Evolutionary conservation across 2,888 invertebrate genomes (phyloP), one percentile per base, ranked within the genome.

Genomic region (Criorhina ranunculi): DNA sequence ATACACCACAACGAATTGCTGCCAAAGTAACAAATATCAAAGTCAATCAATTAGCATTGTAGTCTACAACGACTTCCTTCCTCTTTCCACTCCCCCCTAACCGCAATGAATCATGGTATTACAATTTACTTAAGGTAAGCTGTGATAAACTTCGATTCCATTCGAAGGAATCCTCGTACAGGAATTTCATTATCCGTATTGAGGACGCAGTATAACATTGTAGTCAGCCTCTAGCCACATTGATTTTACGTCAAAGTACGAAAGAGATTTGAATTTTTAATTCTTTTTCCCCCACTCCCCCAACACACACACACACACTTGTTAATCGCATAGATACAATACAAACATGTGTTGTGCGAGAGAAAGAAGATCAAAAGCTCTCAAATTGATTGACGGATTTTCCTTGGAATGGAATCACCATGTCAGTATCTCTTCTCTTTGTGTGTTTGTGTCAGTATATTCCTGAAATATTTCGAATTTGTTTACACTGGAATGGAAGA

Each of bases 21-120:
- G 11, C 19, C 64, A 49, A 6, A 37, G 29, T 24, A 8, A 51
- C 40, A 5, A 29, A 37, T 37, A 51, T 31, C 51, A 31, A 62
- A 73, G 53, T 64, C 64, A 75, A 75, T 75, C 62, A 64, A 75
- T 75, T 75, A 75, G 55, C 75, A 64, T 64, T 55, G 9, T 11
- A 64, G 33, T 29, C 24, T 29, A 12, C 8, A 17, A 11, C 24
- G 24, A 24, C 24, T 24, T 24, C 24, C 24, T 24, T 1, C 24
- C 24, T 4, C 24, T 4, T 5, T 55, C 3, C 17, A 12, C 19
- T 7, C 9, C 7, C 5, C 8, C 44, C 17, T 8, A 9, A 7
- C 3, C 9, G 8, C 17, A 24, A 24, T 24, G 24, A 24, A 24
- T 24, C 5, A 12, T 37, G 19, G 17, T 33, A 31, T 51, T 11